These are phyloP conservation scores for Myripristis murdjan DNA, from an alignment of 2,797 vertebrate species.

Conservation along the genomic window DNA sequence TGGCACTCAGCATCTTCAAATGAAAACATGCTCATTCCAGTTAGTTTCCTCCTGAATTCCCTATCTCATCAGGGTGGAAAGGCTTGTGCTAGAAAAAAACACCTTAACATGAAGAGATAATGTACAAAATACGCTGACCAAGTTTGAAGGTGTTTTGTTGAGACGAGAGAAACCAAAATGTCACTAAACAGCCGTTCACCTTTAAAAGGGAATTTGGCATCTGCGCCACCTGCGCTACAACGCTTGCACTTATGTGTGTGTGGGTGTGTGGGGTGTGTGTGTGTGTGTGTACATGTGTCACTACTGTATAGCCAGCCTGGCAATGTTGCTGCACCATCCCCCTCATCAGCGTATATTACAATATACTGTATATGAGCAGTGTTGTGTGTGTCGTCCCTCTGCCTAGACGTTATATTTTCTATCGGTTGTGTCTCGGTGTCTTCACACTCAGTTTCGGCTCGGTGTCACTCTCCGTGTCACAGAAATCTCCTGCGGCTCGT, in stretches of 20 bases:
- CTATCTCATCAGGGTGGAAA: no score
- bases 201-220: slow-evolving; percentile 35
- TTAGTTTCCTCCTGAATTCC: no score
- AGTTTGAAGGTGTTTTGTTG: slow-evolving; percentile 5
- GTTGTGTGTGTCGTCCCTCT: slow-evolving; percentile 30
- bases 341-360: neutral
- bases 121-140: no score
- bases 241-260: slow-evolving; percentile 31
- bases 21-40: no score
- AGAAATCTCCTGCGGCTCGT: neutral
- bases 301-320: slow-evolving; percentile 36
- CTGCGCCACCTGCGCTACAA: slow-evolving; percentile 38
- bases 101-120: no score
- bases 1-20: no score
- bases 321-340: slow-evolving; percentile 23
- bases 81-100: no score
- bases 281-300: slow-evolving; percentile 26
- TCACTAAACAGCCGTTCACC: neutral
- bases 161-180: no score
- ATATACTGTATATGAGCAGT: slow-evolving; percentile 1
- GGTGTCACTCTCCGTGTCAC: slow-evolving; percentile 8
- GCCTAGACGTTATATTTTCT: slow-evolving; percentile 50
- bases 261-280: slow-evolving; percentile 21
- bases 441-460: neutral
- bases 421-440: neutral